Percentiles rank a stretch among this genome's conserved stretches.
Evolutionary conservation across 2,113 vertebrate genomes (phyloP).

Genomic region (Gopherus flavomarginatus): DNA sequence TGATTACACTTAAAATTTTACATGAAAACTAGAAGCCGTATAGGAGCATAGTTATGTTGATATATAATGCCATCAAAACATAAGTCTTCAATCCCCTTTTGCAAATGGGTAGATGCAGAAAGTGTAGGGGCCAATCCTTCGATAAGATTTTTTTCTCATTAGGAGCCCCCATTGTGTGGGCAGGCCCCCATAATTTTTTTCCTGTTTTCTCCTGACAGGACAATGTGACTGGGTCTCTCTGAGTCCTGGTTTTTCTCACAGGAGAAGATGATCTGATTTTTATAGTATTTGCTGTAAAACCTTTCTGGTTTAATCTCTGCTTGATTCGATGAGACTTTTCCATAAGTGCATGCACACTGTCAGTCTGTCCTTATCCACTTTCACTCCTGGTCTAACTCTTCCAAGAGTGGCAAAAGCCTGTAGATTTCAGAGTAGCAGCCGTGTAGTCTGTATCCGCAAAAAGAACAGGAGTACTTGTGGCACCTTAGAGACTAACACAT

Average conservation of each 20-base stretch:
- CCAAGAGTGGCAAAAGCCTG: neutral
- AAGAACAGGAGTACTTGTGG: too few species aligned
- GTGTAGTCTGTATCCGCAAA: too few species aligned
- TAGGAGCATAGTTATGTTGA: neutral
- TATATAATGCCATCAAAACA: neutral
- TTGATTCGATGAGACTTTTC: neutral
- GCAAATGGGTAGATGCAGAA: neutral
- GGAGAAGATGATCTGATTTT: neutral
- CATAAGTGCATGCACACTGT: neutral
- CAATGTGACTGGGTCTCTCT: accelerated
- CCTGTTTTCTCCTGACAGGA: neutral
- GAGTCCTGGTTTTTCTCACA: neutral
- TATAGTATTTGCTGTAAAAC: neutral
- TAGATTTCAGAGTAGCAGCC: too few species aligned
- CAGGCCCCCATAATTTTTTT: neutral
- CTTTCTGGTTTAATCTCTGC: accelerated
- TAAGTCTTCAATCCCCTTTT: neutral
- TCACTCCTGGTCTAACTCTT: neutral
- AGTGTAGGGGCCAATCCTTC: neutral
- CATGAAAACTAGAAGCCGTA: neutral
- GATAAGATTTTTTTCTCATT: neutral
- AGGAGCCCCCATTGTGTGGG: accelerated
- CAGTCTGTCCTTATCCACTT: neutral
- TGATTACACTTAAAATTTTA: neutral
- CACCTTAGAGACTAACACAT: too few species aligned